Base-by-base conservation (phyloP, 2,888 invertebrate species). In the Euclidia mi region DNA sequence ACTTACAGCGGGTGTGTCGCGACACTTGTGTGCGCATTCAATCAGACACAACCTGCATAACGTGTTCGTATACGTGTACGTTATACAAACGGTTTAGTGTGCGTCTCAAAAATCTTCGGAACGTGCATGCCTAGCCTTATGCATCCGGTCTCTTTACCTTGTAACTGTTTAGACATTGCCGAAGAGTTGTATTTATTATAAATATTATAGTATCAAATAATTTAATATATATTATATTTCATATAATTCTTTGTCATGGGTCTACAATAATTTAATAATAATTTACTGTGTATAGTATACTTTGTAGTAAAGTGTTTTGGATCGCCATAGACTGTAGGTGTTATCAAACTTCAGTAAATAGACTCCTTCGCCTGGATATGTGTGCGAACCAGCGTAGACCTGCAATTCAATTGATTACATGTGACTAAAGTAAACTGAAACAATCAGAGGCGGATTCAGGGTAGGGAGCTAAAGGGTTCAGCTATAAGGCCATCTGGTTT, bases 261-360 rank as follows among this genome's bases (percentile, higher is more conserved):
- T 78, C 56, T 75, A 76, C 29, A 50, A 65, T 55, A 58, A 44
- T 28, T 31, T 47, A 43, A 58, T 34, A 63, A 44, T 57, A 52
- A 53, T 79, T 87, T 90, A 96, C 80, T 98, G 97, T 46, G 98
- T 99, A 89, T 99, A 99, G 90, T 99, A 99, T 45, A 99, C 99
- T 92, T 99, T 96, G 91, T 99, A 99, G 91, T 99, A 99, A 49
- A 99, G 96, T 40, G 99, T 99, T 96, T 99, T 99, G 76, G 99
- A 99, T 81, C 99, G 96, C 99, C 99, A 99, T 73, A 99, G 95
- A 49, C 99, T 99, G 90, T 99, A 99, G 0, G 99, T 98, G 94
- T 99, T 99, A 94, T 99, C 99, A 91, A 99, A 99, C 94, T 99
- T 99, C 35, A 99, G 95, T 85, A 99, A 95, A 91, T 99, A 99